These are phyloP conservation scores for Venusia cambrica DNA, from an alignment of 2,888 invertebrate species.

Conservation along the genomic window DNA sequence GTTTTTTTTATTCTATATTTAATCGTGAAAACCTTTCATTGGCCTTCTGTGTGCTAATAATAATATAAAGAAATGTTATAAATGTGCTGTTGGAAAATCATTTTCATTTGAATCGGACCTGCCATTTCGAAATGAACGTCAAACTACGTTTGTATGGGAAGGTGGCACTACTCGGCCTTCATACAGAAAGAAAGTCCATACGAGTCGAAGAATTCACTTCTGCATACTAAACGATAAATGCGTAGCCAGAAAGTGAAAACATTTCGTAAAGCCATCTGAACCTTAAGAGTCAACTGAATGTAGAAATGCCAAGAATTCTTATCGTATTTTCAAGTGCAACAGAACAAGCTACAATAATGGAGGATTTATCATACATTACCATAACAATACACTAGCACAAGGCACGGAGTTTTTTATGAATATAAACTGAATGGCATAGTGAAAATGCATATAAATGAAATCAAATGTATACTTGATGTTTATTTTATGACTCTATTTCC, in stretches of 20 bases:
- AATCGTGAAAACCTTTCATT: too few species aligned
- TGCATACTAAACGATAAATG: too few species aligned
- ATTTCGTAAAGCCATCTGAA: not conserved
- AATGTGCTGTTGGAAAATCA: too few species aligned
- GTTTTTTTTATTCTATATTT: too few species aligned
- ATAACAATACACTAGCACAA: constrained; percentile 28
- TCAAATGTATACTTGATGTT: constrained; percentile 7
- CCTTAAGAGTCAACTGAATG: constrained; percentile 7
- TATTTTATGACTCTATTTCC: constrained; percentile 9
- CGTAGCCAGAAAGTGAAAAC: constrained; percentile 3
- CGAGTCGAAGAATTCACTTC: too few species aligned
- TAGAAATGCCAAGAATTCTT: constrained; percentile 8
- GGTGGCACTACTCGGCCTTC: too few species aligned
- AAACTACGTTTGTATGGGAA: too few species aligned
- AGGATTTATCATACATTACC: constrained; percentile 30
- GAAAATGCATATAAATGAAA: constrained; percentile 14
- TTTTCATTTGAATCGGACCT: too few species aligned
- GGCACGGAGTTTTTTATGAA: constrained; percentile 25
- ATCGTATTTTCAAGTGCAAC: constrained; percentile 26
- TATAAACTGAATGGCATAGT: constrained; percentile 17
- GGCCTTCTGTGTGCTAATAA: too few species aligned
- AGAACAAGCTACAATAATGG: constrained; percentile 20
- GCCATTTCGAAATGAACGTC: too few species aligned
- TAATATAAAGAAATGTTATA: too few species aligned
- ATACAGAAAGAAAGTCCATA: constrained; percentile 2